Percentiles rank a stretch among this genome's conserved stretches.
Evolutionary conservation across 2,113 vertebrate species (phyloP).

Genomic region (Microtus ochrogaster): DNA sequence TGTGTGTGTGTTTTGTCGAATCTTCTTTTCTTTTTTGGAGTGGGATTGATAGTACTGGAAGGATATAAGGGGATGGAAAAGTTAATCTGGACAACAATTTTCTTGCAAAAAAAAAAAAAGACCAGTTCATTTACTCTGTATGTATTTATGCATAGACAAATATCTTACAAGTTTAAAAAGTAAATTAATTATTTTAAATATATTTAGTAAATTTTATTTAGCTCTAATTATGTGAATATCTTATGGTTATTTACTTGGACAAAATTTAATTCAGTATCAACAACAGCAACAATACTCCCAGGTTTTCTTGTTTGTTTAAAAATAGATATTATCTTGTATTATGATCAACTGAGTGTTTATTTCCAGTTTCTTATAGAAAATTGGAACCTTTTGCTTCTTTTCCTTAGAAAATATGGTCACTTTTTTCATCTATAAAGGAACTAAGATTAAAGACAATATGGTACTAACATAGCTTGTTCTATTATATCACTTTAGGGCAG

Average conservation of each 20-base stretch:
- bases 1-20: slow-evolving; percentile 81
- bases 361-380: neutral
- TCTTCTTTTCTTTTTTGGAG: slow-evolving; percentile 79
- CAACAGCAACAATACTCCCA: neutral
- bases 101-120: slow-evolving; percentile 70
- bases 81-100: slow-evolving; percentile 82
- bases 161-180: slow-evolving; percentile 47
- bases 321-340: neutral
- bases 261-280: slow-evolving; percentile 4
- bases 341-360: slow-evolving; percentile 14
- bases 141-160: neutral
- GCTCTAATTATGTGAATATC: neutral
- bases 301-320: slow-evolving; percentile 34
- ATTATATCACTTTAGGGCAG: slow-evolving; percentile 71
- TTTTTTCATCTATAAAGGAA: slow-evolving; percentile 25
- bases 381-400: slow-evolving; percentile 48
- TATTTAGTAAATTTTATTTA: slow-evolving; percentile 3
- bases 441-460: slow-evolving; percentile 59
- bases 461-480: slow-evolving; percentile 76
- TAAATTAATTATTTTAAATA: neutral
- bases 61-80: slow-evolving; percentile 79
- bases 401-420: slow-evolving; percentile 53
- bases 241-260: slow-evolving; percentile 31
- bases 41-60: slow-evolving; percentile 78
- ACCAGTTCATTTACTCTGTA: slow-evolving; percentile 48